Percentiles rank a stretch among this genome's conserved stretches.
Conservation (phyloP, 2,113 vertebrate genomes). For the Centropristis striata region DNA sequence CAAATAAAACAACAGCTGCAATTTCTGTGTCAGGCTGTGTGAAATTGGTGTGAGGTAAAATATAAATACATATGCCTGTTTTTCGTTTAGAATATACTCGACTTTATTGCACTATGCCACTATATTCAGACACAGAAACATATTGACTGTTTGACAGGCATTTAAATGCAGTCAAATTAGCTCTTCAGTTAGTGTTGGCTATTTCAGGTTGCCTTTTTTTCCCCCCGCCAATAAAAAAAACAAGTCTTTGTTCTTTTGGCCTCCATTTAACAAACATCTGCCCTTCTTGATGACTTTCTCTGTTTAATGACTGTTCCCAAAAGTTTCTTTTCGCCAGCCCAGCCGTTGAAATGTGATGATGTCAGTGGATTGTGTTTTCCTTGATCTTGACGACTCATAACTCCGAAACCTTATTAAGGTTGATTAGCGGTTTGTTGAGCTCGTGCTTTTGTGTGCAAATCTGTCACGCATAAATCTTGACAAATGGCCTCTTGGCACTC, state of each 20-base stretch:
- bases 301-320: constrained; percentile 18
- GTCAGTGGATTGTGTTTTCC: constrained; percentile 52
- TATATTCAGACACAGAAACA: no score
- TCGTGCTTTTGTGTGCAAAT: constrained; percentile 69
- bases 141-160: background rate
- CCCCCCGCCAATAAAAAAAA: background rate
- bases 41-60: background rate
- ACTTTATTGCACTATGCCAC: no score
- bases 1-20: background rate
- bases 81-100: background rate
- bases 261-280: constrained; percentile 11
- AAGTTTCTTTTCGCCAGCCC: constrained; percentile 23
- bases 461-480: constrained; percentile 68
- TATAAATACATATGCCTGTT: background rate
- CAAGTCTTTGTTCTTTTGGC: background rate
- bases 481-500: constrained; percentile 55
- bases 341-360: constrained; percentile 50
- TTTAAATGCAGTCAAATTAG: background rate
- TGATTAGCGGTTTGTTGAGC: constrained; percentile 71
- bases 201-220: background rate
- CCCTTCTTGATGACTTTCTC: constrained; percentile 10
- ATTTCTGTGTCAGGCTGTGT: background rate
- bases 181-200: no score
- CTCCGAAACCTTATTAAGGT: constrained; percentile 58
- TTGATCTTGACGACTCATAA: constrained; percentile 67